Base-by-base conservation (phyloP, 2,797 vertebrate genomes). In the Philypnodon macrostomus region DNA sequence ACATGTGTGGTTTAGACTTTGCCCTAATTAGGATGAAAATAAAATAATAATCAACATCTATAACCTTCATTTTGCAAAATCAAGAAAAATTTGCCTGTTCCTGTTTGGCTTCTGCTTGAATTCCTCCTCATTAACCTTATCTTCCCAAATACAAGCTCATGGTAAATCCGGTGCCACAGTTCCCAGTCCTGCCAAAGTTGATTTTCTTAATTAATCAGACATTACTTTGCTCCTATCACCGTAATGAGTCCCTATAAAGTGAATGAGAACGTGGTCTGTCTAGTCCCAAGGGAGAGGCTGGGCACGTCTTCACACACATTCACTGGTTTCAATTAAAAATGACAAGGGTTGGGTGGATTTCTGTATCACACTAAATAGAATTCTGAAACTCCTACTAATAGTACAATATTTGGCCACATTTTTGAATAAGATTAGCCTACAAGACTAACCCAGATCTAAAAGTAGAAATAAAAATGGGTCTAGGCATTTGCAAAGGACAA, bases 81-180 rank as follows among this genome's bases (percentile, higher is more conserved):
- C 14, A 33, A 66, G 75, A 77, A 63, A 41, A 73, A 70, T 79
- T 73, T 56, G 55, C 37, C 14, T 68, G 61, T 53, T 24, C 27
- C 19, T 47, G 6, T 16, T 9, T 39, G 4, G 47, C 40, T 58
- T 47, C 36, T 16, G 45, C 26, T 23, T 42, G 34, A 81, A 80
- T 71, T 23, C 58, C 75, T 81, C 70, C 75, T 85, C 72, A 77
- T 86, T 83, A 85, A 81, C 80, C 84, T 88, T 81, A 87, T 85
- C 83, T 76, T 73, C n/a, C 78, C 65, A 72, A 63, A 67, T 42
- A 53, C 39, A 40, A 76, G 70, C 75, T 80, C 74, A 75, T 83
- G 75, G n/a, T n/a, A 58, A 83, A 85, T 73, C 47, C 75, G 74
- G 50, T 67, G 58, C 75, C 75, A 75, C 67, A 63, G 64, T 77